A percentile compares a stretch with the other conserved stretches of the same genome.
phyloP scores from a whole-genome alignment of 2,113 vertebrate genomes.

The Muntiacus muntjak region DNA sequence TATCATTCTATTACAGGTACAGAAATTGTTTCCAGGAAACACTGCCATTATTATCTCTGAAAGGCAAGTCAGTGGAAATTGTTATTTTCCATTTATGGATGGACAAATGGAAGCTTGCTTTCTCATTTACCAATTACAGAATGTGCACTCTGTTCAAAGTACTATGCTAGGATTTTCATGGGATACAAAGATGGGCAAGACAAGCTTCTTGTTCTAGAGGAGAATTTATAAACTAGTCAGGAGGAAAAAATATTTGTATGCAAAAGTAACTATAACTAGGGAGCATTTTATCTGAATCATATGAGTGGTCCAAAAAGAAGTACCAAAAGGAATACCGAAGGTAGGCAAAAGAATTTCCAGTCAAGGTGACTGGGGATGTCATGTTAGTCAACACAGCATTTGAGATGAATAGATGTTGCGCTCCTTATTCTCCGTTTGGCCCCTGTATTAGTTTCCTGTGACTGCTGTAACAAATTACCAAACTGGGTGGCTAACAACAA shows the following conservation, averaged over 20 bases:
- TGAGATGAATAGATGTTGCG: not conserved
- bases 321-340: not conserved
- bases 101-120: conserved; percentile 57
- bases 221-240: not conserved
- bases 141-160: conserved; percentile 18
- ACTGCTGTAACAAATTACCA: not conserved
- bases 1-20: conserved; percentile 62
- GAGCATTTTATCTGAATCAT: not conserved
- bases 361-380: not conserved
- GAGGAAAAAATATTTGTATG: not conserved
- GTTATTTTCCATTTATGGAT: conserved; percentile 67
- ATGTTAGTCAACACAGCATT: not conserved
- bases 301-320: not conserved
- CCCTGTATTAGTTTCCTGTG: not conserved
- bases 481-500: conserved; percentile 35
- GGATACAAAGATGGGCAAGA: conserved; percentile 2
- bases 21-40: conserved; percentile 61
- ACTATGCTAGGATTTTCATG: conserved; percentile 30
- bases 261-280: not conserved
- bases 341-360: not conserved
- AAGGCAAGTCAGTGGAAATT: conserved; percentile 59
- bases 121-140: conserved; percentile 63
- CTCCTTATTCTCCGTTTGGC: not conserved
- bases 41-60: conserved; percentile 56
- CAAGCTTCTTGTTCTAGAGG: not conserved